A percentile compares a stretch with the other conserved stretches of the same genome.
These are phyloP conservation scores for Ivindomyrus marchei DNA, from an alignment of 2,113 vertebrate species.

Conservation along the genomic window DNA sequence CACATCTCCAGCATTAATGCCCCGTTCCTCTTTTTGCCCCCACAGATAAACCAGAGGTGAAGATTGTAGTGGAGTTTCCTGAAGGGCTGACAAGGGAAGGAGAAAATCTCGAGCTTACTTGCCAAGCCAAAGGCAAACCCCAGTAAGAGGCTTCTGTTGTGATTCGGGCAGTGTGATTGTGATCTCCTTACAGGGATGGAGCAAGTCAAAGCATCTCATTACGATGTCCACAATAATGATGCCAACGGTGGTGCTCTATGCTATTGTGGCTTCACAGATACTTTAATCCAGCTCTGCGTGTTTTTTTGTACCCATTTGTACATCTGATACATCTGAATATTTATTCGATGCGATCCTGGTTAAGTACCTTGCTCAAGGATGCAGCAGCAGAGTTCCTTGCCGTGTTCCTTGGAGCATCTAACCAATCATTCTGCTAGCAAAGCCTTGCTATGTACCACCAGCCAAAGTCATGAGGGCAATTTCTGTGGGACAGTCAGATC, in stretches of 20 bases:
- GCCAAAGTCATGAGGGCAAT: not conserved
- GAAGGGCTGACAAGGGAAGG: slow-evolving; percentile 90
- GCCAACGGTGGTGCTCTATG: not conserved
- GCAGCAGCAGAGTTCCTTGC: not conserved
- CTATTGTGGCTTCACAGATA: not conserved
- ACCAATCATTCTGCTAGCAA: not conserved
- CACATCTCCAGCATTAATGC: not conserved
- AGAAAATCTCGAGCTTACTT: slow-evolving; percentile 83
- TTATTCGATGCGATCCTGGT: not conserved
- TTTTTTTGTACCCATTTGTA: not conserved
- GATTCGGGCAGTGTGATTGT: not conserved
- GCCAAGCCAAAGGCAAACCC: slow-evolving; percentile 85
- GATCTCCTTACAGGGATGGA: not conserved
- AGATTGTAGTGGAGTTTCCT: slow-evolving; percentile 83
- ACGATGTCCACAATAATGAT: not conserved
- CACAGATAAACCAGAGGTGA: slow-evolving; percentile 92
- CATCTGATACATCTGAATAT: not conserved
- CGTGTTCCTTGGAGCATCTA: not conserved
- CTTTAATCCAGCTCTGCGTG: not conserved
- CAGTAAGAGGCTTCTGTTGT: slow-evolving; percentile 64
- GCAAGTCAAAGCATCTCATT: not conserved
- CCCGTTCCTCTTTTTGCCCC: not conserved
- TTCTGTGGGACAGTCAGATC: not conserved
- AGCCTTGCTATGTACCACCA: not conserved
- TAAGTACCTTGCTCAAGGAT: not conserved